Evolutionary conservation across 2,888 invertebrate species (phyloP), one percentile per base, ranked within the genome.

Genomic region (Cryptus armator): DNA sequence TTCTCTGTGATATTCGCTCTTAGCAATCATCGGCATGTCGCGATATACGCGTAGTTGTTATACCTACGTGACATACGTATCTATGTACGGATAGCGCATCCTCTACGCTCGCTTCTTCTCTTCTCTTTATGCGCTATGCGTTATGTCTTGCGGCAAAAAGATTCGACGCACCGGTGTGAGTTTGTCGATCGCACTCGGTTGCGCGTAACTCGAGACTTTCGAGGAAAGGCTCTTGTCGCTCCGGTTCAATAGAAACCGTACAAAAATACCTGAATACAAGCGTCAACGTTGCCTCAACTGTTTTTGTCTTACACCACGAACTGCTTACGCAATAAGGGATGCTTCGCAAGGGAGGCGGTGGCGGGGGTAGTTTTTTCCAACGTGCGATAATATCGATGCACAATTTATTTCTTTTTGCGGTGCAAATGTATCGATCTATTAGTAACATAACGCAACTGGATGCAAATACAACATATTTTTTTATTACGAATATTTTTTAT

Each of bases 161-260:
- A 75, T n/a, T 64, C 64, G 48, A 37, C 32, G 24, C 24, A 37
- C 5, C 37, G 51, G 3, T 1, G 9, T 7, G 2, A 37, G 56
- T 19, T 56, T 24, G 53, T 3, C 56, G 56, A 56, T 56, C 56
- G 56, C 51, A 12, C 62, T 62, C 62, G 32, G 4, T 62, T n/a
- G 62, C 16, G 19, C 16, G 75, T 64, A 75, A 64, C 62, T 75
- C 64, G 64, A 64, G 64, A 46, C 75, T 51, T 32, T 32, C 46
- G 32, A 53, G 56, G 14, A 62, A 64, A 64, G 48, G 29, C 48
- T 64, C 51, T 56, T 24, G 59, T 46, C 46, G 64, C 29, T 37
- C 29, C 64, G 64, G 64, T 48, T 75, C 64, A 64, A 75, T 75
- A 75, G 75, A 75, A 75, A 64, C 75, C 75, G 64, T 75, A 75